These are phyloP conservation scores for Sturmia bella DNA, from an alignment of 2,888 invertebrate species.

Conservation along the genomic window DNA sequence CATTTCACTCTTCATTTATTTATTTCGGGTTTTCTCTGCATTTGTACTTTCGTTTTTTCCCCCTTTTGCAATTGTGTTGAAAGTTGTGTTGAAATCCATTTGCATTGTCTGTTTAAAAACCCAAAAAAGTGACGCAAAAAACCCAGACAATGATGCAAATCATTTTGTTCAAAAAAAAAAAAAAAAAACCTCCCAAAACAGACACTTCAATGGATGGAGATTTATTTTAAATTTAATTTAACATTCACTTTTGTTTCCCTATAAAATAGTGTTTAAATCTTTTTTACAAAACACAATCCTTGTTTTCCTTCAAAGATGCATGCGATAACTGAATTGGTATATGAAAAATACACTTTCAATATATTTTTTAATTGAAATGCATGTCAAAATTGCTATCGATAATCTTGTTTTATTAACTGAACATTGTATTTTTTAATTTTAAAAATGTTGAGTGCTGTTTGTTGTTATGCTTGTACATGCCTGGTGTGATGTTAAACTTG, in stretches of 20 bases:
- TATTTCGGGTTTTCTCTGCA: slow-evolving; percentile 40
- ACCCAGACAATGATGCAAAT: slow-evolving; percentile 28
- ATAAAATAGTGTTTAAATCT: background rate
- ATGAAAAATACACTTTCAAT: background rate
- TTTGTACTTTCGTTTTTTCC: slow-evolving; percentile 14
- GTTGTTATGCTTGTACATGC: no score
- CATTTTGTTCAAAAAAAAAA: slow-evolving; percentile 7
- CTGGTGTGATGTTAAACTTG: no score
- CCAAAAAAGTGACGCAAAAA: background rate
- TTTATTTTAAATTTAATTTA: slow-evolving; percentile 30
- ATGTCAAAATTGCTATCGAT: slow-evolving; percentile 44
- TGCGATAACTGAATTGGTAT: background rate
- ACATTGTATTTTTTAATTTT: slow-evolving; percentile 22
- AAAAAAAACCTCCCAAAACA: no score
- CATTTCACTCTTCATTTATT: slow-evolving; percentile 70
- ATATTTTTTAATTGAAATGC: slow-evolving; percentile 46
- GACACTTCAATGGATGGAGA: slow-evolving; percentile 5
- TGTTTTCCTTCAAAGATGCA: background rate
- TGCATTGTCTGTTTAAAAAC: slow-evolving; percentile 38
- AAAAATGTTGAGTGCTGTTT: no score
- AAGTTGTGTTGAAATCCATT: slow-evolving; percentile 41
- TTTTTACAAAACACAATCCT: slow-evolving; percentile 17
- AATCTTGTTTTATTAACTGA: slow-evolving; percentile 23
- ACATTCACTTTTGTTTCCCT: slow-evolving; percentile 12
- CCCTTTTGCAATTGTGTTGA: slow-evolving; percentile 8